Evolutionary conservation across 2,797 vertebrate genomes (phyloP).

Genomic region (Sebastes hubbsi): DNA sequence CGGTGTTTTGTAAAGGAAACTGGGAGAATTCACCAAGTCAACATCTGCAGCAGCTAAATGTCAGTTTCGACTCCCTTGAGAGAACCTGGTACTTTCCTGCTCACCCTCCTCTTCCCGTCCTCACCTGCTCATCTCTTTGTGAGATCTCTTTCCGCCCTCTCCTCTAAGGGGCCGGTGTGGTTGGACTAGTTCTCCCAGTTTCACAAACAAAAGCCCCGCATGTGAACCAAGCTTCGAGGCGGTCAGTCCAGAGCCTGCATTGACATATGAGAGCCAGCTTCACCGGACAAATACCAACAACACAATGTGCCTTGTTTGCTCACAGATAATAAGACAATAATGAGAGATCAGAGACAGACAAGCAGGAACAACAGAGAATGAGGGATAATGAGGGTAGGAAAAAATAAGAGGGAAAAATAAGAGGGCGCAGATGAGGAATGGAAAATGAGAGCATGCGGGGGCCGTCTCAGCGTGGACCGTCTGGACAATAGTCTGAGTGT

Average conservation of each 20-base stretch:
- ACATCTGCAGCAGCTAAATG: neutral
- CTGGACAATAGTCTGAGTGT: constrained; percentile 69
- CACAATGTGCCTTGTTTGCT: constrained; percentile 43
- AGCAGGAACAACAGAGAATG: constrained; percentile 18
- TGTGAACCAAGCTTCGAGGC: constrained; percentile 38
- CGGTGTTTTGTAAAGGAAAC: neutral
- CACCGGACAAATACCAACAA: constrained; percentile 36
- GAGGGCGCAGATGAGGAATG: constrained; percentile 33
- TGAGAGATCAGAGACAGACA: constrained; percentile 39
- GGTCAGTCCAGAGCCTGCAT: constrained; percentile 35
- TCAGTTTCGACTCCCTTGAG: neutral
- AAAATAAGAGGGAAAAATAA: neutral
- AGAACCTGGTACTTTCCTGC: constrained; percentile 35
- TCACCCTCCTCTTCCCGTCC: constrained; percentile 13
- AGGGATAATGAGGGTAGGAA: constrained; percentile 28
- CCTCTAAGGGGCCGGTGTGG: constrained; percentile 33
- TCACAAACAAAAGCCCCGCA: constrained; percentile 65
- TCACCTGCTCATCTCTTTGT: constrained; percentile 64
- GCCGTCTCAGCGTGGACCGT: constrained; percentile 38
- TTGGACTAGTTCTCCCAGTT: constrained; percentile 73
- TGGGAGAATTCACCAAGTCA: neutral
- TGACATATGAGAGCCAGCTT: constrained; percentile 27
- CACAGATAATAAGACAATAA: constrained; percentile 42
- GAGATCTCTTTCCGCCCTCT: constrained; percentile 23
- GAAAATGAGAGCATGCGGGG: constrained; percentile 50